Percentiles rank a stretch among this genome's conserved stretches.
Conservation (phyloP, 2,888 invertebrate genomes). For the Catonia carolina region DNA sequence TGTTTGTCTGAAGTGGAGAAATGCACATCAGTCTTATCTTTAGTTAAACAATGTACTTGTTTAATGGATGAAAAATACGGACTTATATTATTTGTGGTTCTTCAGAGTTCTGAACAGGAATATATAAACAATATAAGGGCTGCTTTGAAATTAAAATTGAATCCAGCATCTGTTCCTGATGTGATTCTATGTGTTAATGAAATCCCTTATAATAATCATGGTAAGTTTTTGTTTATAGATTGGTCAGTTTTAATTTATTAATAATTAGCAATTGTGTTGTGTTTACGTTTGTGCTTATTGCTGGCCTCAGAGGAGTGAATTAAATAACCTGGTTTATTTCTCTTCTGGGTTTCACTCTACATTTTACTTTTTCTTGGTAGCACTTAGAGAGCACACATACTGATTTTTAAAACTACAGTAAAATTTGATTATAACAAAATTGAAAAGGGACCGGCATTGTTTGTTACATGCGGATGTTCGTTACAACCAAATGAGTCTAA, state of each 20-base stretch:
- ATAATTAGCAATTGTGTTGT: background rate
- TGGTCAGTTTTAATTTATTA: background rate
- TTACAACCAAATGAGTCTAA: too few species aligned
- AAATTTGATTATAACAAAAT: too few species aligned
- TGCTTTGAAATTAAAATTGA: conserved; percentile 8
- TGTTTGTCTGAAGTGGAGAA: conserved; percentile 54
- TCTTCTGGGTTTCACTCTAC: too few species aligned
- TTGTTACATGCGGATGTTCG: too few species aligned
- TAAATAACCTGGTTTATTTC: too few species aligned
- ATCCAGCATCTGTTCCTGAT: conserved; percentile 48
- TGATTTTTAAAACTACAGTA: too few species aligned
- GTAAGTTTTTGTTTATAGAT: conserved; percentile 38
- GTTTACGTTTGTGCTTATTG: too few species aligned
- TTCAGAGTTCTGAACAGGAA: background rate
- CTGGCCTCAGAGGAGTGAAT: too few species aligned
- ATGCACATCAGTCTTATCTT: conserved; percentile 41
- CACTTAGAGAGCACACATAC: too few species aligned
- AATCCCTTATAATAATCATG: conserved; percentile 58
- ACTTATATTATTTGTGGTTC: conserved; percentile 47
- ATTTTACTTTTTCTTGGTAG: too few species aligned
- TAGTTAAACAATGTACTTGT: conserved; percentile 49
- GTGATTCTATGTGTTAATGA: conserved; percentile 52
- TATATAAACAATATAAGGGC: background rate
- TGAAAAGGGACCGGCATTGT: too few species aligned
- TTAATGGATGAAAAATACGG: conserved; percentile 49